phyloP scores from a whole-genome alignment of 2,113 vertebrate species.

The Catharus fuscescens region DNA sequence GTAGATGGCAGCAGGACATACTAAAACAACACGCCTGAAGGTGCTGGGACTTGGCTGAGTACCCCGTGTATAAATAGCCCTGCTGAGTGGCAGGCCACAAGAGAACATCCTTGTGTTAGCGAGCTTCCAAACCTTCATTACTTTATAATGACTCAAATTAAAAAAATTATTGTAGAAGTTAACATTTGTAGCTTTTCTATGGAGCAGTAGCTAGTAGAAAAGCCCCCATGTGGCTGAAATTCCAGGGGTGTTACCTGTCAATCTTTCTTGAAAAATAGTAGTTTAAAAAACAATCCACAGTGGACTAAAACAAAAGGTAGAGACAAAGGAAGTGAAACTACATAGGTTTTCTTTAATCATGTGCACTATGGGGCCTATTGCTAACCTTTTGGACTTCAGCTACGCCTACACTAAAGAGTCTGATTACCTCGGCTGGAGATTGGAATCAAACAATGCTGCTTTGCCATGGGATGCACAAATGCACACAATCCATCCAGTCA shows the following conservation, averaged over 20 bases:
- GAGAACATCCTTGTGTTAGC: background rate
- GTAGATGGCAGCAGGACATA: conserved; percentile 13
- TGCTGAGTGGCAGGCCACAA: background rate
- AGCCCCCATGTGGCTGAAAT: background rate
- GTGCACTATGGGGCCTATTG: accelerated
- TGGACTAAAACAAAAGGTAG: background rate
- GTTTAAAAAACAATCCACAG: background rate
- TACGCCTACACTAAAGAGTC: accelerated
- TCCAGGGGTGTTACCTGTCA: accelerated
- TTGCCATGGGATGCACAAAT: background rate
- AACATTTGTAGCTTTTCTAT: background rate
- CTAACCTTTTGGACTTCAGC: background rate
- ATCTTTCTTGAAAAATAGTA: background rate
- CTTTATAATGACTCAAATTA: background rate
- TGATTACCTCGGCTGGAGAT: background rate
- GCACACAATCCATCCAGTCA: background rate
- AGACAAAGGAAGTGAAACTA: background rate
- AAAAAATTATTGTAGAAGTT: accelerated
- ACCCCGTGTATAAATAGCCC: background rate
- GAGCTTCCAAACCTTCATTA: background rate
- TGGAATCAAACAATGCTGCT: background rate
- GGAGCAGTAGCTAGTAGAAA: background rate
- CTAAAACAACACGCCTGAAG: accelerated
- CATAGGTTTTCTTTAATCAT: background rate
- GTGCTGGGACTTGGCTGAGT: background rate